Base-by-base conservation (phyloP, 2,797 vertebrate species). In the Characodon lateralis region DNA sequence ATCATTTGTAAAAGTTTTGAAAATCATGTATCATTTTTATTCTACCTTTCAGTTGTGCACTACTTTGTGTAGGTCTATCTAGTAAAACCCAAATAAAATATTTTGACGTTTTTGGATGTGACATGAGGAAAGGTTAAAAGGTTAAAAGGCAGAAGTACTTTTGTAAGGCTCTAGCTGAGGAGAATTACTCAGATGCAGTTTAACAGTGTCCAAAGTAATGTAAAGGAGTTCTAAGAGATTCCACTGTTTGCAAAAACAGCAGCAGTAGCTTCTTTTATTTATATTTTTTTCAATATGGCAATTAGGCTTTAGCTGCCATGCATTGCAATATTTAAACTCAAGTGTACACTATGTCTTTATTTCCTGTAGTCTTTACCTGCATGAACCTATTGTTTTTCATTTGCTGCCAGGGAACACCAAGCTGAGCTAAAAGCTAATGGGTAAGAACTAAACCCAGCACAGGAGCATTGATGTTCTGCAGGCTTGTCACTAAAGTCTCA, bases 401-500 rank as follows among this genome's bases (percentile, higher is more conserved):
- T 39, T 28, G 73, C 46, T 79, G 73, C 59, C 65, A 35, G 61
- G 35, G 43, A 76, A 78, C 84, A 90, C 91, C 90, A 83, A 88
- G 84, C 66, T 73, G 65, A 84, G 82, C 74, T 84, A 72, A 87
- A 89, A 83, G 77, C 79, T 71, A 20, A 6, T 41, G 18, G 74
- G 78, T 88, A 80, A 81, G 80, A 53, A 71, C 81, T 92, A 84
- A 93, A 90, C 78, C 65, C 83, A 80, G 80, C 75, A 71, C 63
- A 73, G 76, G 50, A 61, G 73, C 89, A 87, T 91, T 83, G 87
- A 92, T 85, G 88, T 87, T 87, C 58, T 83, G 76, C 85, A 79
- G 75, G 78, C 80, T 90, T 77, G 74, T 91, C 91, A 85, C 84
- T 93, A 90, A 70, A 87, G 83, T 88, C 89, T 85, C 76, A 35